Evolutionary conservation across 2,797 vertebrate species (phyloP).

Genomic region (Heteromormyrus szaboi): DNA sequence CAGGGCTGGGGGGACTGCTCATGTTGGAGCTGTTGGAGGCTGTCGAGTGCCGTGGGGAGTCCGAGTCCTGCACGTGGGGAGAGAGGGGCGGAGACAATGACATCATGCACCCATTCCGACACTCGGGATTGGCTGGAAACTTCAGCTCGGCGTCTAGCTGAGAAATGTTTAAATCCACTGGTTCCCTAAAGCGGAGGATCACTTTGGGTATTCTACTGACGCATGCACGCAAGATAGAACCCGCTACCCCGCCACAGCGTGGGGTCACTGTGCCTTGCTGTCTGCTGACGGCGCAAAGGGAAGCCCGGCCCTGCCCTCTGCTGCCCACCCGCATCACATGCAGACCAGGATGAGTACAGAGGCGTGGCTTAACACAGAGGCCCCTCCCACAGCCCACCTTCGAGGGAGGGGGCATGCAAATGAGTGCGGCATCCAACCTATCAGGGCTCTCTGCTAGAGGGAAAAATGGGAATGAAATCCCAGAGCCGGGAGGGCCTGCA

Average conservation of each 20-base stretch:
- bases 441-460: too few relatives aligned
- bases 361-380: neutral
- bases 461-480: conserved; percentile 17
- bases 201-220: neutral
- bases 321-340: neutral
- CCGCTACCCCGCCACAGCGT: neutral
- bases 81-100: neutral
- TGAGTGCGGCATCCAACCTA: neutral
- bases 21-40: conserved; percentile 98
- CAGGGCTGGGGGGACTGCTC: conserved; percentile 93
- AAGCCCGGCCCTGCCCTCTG: neutral
- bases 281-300: neutral
- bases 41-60: conserved; percentile 92
- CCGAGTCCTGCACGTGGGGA: conserved; percentile 76
- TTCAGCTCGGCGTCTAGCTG: neutral
- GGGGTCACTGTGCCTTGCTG: neutral
- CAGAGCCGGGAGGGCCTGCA: neutral
- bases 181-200: neutral
- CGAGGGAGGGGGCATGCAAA: neutral
- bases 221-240: neutral
- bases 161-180: neutral
- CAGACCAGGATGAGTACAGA: neutral
- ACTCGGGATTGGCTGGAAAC: neutral
- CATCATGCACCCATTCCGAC: neutral
- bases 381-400: neutral